Base-by-base conservation (phyloP, 2,888 invertebrate species). In the Dioctria rufipes region DNA sequence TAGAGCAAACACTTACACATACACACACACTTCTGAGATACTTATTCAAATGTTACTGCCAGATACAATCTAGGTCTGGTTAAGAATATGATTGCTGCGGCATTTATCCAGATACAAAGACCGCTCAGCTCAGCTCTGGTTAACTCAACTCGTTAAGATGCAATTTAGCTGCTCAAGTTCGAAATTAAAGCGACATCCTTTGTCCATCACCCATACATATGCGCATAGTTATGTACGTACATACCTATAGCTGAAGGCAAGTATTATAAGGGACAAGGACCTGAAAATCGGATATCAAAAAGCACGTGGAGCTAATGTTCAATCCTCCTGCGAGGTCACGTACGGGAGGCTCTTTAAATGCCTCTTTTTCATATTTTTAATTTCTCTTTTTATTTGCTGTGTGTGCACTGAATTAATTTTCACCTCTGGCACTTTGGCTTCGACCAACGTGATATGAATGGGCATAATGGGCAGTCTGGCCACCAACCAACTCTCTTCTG, bases 321-420 rank as follows among this genome's bases (percentile, higher is more conserved):
- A 75, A 81, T 82, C 80, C 82, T 81, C 69, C 61, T 82, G 80
- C 82, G 77, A 37, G 67, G 81, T 82, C 82, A 82, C 82, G 82
- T 82, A 80, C 77, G 63, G 71, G 42, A 63, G 54, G 49, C 40
- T 65, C 69, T 78, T 25, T 81, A 49, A 81, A 51, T 79, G 67
- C 13, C 67, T 66, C 78, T 78, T 63, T 65, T 78, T 66, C 51
- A 71, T 71, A 51, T 13, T 63, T 80, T 73, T 73, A 73, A 46
- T 73, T 67, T 73, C 39, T 69, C 42, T 71, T 73, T 82, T 80
- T 82, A 80, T 82, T 78, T 81, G 73, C 77, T 8, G 80, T 80
- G 78, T 82, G 81, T 82, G 82, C 78, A 81, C 75, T 82, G 82
- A 82, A 82, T 82, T 82, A 82, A 81, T 82, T 69, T 81, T 81